A percentile compares a stretch with the other conserved stretches of the same genome.
Conservation (phyloP, 2,888 invertebrate genomes). For the Abrostola tripartita region DNA sequence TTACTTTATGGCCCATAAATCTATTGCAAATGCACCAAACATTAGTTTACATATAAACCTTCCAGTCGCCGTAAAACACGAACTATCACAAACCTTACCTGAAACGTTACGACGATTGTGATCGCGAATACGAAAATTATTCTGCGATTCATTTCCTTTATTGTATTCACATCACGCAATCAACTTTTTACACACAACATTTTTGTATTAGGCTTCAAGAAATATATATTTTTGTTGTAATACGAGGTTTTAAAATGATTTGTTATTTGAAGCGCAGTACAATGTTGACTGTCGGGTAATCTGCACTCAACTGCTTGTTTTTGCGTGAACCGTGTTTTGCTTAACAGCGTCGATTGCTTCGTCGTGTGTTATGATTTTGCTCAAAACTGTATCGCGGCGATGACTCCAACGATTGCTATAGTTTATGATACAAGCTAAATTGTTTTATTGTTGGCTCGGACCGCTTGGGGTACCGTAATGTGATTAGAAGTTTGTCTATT, state of each 20-base stretch:
- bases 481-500: not conserved
- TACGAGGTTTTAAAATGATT: slow-evolving; percentile 16
- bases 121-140: slow-evolving; percentile 70
- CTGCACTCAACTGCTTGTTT: slow-evolving; percentile 66
- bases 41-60: not conserved
- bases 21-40: not conserved
- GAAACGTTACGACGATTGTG: slow-evolving; percentile 72
- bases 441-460: slow-evolving; percentile 61
- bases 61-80: no score
- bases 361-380: slow-evolving; percentile 73
- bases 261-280: slow-evolving; percentile 28
- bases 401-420: slow-evolving; percentile 60
- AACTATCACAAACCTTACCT: slow-evolving; percentile 66
- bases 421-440: slow-evolving; percentile 57
- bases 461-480: slow-evolving; percentile 47
- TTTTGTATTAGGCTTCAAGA: slow-evolving; percentile 32
- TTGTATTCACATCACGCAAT: slow-evolving; percentile 71
- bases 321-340: slow-evolving; percentile 70
- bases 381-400: slow-evolving; percentile 60
- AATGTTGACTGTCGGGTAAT: slow-evolving; percentile 59
- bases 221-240: slow-evolving; percentile 12
- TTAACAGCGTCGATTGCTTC: slow-evolving; percentile 56
- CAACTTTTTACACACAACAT: slow-evolving; percentile 67
- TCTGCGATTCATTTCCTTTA: slow-evolving; percentile 76
- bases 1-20: not conserved